These are phyloP conservation scores for Eupithecia vulgata DNA, from an alignment of 2,888 invertebrate species.

Conservation along the genomic window DNA sequence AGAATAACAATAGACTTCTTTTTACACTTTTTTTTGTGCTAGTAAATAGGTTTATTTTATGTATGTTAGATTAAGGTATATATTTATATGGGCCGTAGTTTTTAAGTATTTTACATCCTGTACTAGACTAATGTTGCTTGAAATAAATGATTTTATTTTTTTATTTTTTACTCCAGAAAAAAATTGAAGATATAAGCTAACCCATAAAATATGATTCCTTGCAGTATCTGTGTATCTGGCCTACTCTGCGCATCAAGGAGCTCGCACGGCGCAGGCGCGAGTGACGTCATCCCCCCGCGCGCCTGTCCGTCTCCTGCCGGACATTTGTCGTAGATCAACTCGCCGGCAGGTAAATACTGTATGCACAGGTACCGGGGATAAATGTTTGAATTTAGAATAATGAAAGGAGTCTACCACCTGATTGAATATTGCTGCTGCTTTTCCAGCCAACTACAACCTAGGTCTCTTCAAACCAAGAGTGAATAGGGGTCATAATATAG, in stretches of 20 bases:
- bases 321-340: slow-evolving; percentile 54
- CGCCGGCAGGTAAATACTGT: slow-evolving; percentile 41
- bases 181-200: too few species aligned
- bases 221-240: slow-evolving; percentile 50
- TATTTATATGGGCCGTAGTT: too few species aligned
- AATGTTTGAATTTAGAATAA: slow-evolving; percentile 12
- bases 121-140: too few species aligned
- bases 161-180: too few species aligned
- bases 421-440: neutral
- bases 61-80: too few species aligned
- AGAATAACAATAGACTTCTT: too few species aligned
- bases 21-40: too few species aligned
- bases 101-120: too few species aligned
- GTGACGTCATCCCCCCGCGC: slow-evolving; percentile 74
- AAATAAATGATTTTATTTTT: too few species aligned
- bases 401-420: neutral
- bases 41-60: too few species aligned
- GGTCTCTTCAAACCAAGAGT: neutral
- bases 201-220: neutral
- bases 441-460: neutral
- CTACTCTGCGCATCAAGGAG: slow-evolving; percentile 69
- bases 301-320: slow-evolving; percentile 39
- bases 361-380: slow-evolving; percentile 21
- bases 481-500: too few species aligned
- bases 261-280: slow-evolving; percentile 68